These are phyloP conservation scores for Drosophila setosimentum DNA, from an alignment of 2,888 invertebrate genomes.

Conservation along the genomic window DNA sequence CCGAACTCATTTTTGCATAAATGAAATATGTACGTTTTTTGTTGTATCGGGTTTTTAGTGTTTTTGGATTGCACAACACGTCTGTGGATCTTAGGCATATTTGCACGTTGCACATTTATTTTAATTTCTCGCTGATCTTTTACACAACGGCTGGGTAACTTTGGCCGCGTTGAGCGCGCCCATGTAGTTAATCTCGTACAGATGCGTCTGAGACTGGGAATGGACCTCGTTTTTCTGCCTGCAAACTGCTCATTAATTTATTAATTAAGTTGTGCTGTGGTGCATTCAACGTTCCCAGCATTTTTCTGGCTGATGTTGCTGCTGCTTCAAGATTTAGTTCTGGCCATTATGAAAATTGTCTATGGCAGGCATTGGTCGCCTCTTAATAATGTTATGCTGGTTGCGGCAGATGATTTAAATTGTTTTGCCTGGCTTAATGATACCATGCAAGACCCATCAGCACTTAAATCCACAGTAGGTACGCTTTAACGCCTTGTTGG, in stretches of 20 bases:
- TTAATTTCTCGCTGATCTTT: slow-evolving; percentile 70
- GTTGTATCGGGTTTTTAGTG: slow-evolving; percentile 26
- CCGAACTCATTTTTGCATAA: slow-evolving; percentile 55
- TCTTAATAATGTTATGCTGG: slow-evolving; percentile 78
- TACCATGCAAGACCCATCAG: slow-evolving; percentile 72
- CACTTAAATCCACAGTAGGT: slow-evolving; percentile 80
- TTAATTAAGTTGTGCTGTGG: slow-evolving; percentile 76
- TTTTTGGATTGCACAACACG: slow-evolving; percentile 38
- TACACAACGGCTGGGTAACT: slow-evolving; percentile 55
- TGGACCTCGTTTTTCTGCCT: slow-evolving; percentile 44
- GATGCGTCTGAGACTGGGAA: slow-evolving; percentile 11
- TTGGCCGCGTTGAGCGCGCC: slow-evolving; percentile 20
- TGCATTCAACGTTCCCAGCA: slow-evolving; percentile 46
- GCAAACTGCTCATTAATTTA: slow-evolving; percentile 80
- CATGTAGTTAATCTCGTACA: slow-evolving; percentile 64
- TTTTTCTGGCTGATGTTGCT: slow-evolving; percentile 15
- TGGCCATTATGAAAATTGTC: slow-evolving; percentile 78
- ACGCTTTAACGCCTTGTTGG: slow-evolving; percentile 62
- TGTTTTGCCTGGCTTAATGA: slow-evolving; percentile 78
- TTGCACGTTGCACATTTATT: slow-evolving; percentile 80
- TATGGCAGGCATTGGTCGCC: slow-evolving; percentile 46
- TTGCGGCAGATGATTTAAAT: slow-evolving; percentile 79
- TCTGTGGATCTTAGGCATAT: slow-evolving; percentile 56
- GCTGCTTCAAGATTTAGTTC: slow-evolving; percentile 66
- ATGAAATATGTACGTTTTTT: slow-evolving; percentile 40